Base-by-base conservation (phyloP, 2,113 vertebrate species). In the Athene noctua region DNA sequence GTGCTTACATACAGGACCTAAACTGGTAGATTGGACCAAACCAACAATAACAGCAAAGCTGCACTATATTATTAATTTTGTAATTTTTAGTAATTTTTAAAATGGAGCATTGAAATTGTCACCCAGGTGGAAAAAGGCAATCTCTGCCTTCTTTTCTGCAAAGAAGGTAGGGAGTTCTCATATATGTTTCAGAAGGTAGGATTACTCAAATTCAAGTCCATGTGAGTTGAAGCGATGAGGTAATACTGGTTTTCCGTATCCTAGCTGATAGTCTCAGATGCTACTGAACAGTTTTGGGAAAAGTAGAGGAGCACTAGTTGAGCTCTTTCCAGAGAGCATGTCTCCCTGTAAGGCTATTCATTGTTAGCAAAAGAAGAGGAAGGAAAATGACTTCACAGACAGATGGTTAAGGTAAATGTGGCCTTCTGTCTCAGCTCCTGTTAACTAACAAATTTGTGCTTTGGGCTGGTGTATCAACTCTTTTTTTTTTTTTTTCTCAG, bases 341-440 rank as follows among this genome's bases (percentile, higher is more conserved):
- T 63, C 0, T 1, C 36, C 0, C 1, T 44, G 22, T 32, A 81
- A 82, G 58, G 19, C 17, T 55, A 2, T 62, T 66, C 32, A 71
- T 16, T 44, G 16, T 54, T 62, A 80, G 34, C 55, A 82, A 40
- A 42, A 86, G 36, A 59, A 58, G 16, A 65, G 27, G 15, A 54
- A 6, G n/a, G 25, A 38, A 89, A 91, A 65, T 32, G 2, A 49
- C 55, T 77, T 61, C 46, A 61, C 16, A 58, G 59, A 13, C 14
- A 80, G 36, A 81, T 59, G 42, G 18, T 22, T 62, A 54, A 90
- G 47, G n/a, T 85, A 74, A 87, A 79, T 1, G 1, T 6, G 9
- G 15, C 32, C 26, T 88, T 86, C 40, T 70, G 16, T 51, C 61
- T 61, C 21, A 74, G 18, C 21, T 78, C 21, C 17, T 74, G 8